Evolutionary conservation across 2,888 invertebrate species (phyloP).

Genomic region (Melieria picta): DNA sequence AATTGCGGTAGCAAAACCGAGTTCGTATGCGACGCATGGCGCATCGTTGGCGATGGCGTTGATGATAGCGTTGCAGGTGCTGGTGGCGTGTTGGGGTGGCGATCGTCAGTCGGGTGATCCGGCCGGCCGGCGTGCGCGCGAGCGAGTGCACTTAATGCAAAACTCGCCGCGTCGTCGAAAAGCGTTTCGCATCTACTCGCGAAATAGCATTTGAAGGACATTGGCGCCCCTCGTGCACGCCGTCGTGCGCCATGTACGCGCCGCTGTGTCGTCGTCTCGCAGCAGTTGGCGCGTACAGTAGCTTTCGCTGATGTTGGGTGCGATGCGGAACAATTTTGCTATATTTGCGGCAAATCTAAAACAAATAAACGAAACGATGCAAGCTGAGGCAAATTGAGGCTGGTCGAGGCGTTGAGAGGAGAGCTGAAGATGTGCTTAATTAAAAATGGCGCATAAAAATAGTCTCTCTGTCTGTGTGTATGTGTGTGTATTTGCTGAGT

Average conservation of each 20-base stretch:
- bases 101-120: too few species aligned
- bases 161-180: slow-evolving; percentile 3
- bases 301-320: neutral
- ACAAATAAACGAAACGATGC: slow-evolving; percentile 3
- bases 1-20: slow-evolving; percentile 2
- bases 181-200: slow-evolving; percentile 57
- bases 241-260: slow-evolving; percentile 29
- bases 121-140: too few species aligned
- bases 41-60: too few species aligned
- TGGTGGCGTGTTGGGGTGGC: too few species aligned
- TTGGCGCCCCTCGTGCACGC: slow-evolving; percentile 31
- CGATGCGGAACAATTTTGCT: slow-evolving; percentile 21
- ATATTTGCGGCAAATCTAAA: slow-evolving; percentile 11
- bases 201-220: slow-evolving; percentile 61
- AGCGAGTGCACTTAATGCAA: too few species aligned
- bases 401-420: too few species aligned
- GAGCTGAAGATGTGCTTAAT: slow-evolving; percentile 41
- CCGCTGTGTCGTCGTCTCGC: neutral
- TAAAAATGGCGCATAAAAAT: slow-evolving; percentile 51
- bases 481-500: slow-evolving; percentile 7
- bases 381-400: neutral
- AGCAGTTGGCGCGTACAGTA: neutral
- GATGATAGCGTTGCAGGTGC: too few species aligned
- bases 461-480: neutral
- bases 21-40: too few species aligned